Evolutionary conservation across 1,140 invertebrate species (phyloP), one percentile per base, ranked within the genome.

Genomic region (Holotrichia oblita): DNA sequence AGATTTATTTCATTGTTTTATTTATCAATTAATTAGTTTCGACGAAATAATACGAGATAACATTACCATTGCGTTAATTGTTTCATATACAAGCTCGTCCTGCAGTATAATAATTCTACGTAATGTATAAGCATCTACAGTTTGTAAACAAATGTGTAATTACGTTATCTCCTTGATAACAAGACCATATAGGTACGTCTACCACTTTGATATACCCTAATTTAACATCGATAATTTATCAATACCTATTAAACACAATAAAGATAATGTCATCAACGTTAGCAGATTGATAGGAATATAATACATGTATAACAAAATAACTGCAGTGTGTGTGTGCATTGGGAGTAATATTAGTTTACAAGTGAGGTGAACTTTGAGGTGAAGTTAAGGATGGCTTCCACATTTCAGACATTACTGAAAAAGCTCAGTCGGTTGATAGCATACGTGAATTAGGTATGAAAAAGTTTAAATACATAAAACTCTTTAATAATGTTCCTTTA

Each of bases 161-260:
- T 7, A 12, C 44, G 44, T 48, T 48, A 48, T 48, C 44, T 48
- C 44, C 12, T 48, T 48, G 44, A 48, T 48, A 48, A 48, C 1
- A 48, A 48, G 12, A 48, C 3, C n/a, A n/a, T 48, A n/a, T 48
- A 48, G 44, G 44, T 48, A 48, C 12, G 12, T 48, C 44, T 48
- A 48, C 12, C 44, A 48, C n/a, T n/a, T 14, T 48, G 12, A 48
- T 48, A 48, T 48, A 48, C 44, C 44, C 44, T 48, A 48, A 48
- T 48, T 48, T 48, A 48, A 48, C 44, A 48, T 48, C 44, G 44
- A 48, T 48, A 48, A 48, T 48, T 14, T 48, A 48, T 48, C n/a
- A n/a, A n/a, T n/a, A n/a, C n/a, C n/a, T n/a, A n/a, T n/a, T n/a
- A n/a, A n/a, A n/a, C n/a, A n/a, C 44, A 48, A 48, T 48, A 48